phyloP scores from a whole-genome alignment of 1,140 invertebrate species.

The Patella vulgata region DNA sequence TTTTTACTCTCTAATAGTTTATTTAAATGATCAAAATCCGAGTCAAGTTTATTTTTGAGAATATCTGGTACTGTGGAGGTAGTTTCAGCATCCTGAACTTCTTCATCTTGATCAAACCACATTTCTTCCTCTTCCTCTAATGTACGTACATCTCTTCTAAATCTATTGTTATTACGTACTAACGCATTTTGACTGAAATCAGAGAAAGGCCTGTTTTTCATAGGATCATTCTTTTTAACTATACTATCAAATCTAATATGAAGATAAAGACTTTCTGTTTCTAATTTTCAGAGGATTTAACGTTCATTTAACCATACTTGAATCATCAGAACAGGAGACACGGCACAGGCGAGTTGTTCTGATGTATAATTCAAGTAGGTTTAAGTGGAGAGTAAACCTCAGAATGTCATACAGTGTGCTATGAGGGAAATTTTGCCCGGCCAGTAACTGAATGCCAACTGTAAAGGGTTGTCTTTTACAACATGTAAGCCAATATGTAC shows the following conservation, averaged over 20 bases:
- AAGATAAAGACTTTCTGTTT: background rate
- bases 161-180: conserved; percentile 74
- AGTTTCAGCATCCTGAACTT: conserved; percentile 76
- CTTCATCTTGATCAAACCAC: conserved; percentile 98
- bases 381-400: too few species aligned
- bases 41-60: conserved; percentile 68
- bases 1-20: conserved; percentile 65
- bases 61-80: conserved; percentile 56
- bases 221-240: background rate
- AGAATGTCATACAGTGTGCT: too few species aligned
- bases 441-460: too few species aligned
- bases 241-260: background rate
- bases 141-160: conserved; percentile 88
- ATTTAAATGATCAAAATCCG: conserved; percentile 74
- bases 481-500: too few species aligned
- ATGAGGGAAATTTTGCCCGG: too few species aligned
- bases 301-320: too few species aligned
- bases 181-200: conserved; percentile 38
- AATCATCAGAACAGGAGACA: too few species aligned
- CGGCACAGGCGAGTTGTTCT: too few species aligned
- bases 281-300: too few species aligned
- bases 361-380: too few species aligned
- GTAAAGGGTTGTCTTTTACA: too few species aligned
- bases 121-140: conserved; percentile 98
- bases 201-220: conserved; percentile 1